phyloP scores from a whole-genome alignment of 2,797 vertebrate genomes.

The Lacerta agilis region DNA sequence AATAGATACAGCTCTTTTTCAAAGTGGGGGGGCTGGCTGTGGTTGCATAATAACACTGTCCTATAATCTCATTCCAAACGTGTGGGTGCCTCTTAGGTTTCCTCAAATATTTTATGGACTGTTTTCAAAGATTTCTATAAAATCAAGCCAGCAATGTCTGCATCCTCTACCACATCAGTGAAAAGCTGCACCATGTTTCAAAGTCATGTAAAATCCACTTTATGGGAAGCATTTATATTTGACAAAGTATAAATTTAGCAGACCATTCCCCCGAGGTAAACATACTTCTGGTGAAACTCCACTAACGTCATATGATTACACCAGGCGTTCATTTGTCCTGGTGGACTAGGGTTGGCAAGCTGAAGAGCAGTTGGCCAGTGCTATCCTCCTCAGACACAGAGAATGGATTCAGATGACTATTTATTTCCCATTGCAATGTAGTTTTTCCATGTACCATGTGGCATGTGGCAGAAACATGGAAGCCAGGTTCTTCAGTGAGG shows the following conservation, averaged over 20 bases:
- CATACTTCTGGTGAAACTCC: constrained; percentile 18
- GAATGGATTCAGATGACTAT: background rate
- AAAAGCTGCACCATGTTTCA: constrained; percentile 61
- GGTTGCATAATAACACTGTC: constrained; percentile 71
- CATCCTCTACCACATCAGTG: constrained; percentile 74
- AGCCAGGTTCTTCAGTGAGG: background rate
- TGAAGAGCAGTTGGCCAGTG: constrained; percentile 31
- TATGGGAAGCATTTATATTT: constrained; percentile 69
- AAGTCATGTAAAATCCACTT: constrained; percentile 65
- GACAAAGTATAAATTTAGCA: constrained; percentile 74
- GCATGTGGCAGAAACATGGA: background rate
- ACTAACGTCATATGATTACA: background rate
- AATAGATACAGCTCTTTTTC: constrained; percentile 72
- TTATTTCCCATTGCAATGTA: background rate
- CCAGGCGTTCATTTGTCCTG: constrained; percentile 26
- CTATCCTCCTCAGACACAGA: background rate
- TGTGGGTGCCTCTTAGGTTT: constrained; percentile 78
- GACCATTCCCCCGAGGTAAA: constrained; percentile 29
- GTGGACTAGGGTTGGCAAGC: background rate
- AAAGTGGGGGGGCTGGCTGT: constrained; percentile 68
- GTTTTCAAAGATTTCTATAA: constrained; percentile 78
- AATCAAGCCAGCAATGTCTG: constrained; percentile 69
- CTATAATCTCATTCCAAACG: constrained; percentile 84
- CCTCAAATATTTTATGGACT: constrained; percentile 80
- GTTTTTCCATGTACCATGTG: background rate